phyloP scores from a whole-genome alignment of 2,797 vertebrate genomes.

The Mus minutoides region DNA sequence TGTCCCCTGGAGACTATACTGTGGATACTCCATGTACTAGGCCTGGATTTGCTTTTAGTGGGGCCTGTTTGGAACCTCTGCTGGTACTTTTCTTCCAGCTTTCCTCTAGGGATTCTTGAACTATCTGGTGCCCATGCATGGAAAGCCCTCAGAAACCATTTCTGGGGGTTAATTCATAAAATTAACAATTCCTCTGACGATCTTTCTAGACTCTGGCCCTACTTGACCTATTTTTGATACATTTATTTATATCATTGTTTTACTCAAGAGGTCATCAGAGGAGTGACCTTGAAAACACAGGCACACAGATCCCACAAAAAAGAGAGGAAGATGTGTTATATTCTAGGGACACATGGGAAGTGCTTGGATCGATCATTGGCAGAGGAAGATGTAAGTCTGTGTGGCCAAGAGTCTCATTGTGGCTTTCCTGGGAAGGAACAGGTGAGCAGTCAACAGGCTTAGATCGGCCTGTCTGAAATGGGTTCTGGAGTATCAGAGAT shows the following conservation, averaged over 20 bases:
- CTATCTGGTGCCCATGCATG: not conserved
- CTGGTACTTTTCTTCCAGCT: not conserved
- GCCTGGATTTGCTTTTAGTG: not conserved
- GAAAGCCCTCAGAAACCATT: not conserved
- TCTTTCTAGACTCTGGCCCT: not conserved
- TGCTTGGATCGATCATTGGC: not conserved
- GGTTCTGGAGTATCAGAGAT: not conserved
- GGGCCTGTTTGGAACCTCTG: not conserved
- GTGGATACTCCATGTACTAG: not conserved
- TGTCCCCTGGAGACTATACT: slow-evolving; percentile 14
- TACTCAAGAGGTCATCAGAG: not conserved
- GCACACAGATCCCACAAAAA: not conserved
- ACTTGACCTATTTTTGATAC: not conserved
- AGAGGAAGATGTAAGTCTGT: not conserved
- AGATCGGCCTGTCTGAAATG: not conserved
- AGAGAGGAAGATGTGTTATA: not conserved
- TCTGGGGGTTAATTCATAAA: not conserved
- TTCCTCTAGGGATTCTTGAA: not conserved
- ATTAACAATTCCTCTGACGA: not conserved
- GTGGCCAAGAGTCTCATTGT: not conserved
- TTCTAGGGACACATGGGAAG: not conserved
- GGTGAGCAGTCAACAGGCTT: not conserved
- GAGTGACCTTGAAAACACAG: not conserved
- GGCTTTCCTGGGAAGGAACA: not conserved
- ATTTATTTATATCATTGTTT: not conserved